These are phyloP conservation scores for Mastigias papua DNA, from an alignment of 30 jellyfish, hydroid and myxozoan genomes.

Conservation along the genomic window DNA sequence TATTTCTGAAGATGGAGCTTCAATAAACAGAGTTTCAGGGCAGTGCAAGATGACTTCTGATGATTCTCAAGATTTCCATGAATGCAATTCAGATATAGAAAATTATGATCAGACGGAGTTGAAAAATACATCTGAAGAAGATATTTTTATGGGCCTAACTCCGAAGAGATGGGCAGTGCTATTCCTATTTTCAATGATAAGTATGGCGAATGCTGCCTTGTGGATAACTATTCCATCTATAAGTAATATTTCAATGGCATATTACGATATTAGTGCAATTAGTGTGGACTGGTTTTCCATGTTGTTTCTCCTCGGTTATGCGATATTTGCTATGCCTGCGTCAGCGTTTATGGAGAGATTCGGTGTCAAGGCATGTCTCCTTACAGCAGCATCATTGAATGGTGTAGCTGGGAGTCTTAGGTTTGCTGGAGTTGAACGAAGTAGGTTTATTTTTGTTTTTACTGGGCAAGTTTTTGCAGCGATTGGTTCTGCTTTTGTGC, in stretches of 20 bases:
- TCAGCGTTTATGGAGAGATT: slow-evolving; percentile 65
- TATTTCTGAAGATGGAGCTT: background rate
- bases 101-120: background rate
- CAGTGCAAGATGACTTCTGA: background rate
- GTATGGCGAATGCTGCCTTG: slow-evolving; percentile 80
- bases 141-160: slow-evolving; percentile 23
- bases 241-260: slow-evolving; percentile 56
- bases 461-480: slow-evolving; percentile 89
- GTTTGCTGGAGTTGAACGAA: slow-evolving; percentile 70
- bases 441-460: slow-evolving; percentile 58
- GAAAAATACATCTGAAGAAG: background rate
- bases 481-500: slow-evolving; percentile 73
- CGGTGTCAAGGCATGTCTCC: slow-evolving; percentile 74
- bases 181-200: slow-evolving; percentile 67
- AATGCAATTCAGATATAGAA: background rate
- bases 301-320: slow-evolving; percentile 74
- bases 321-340: slow-evolving; percentile 83
- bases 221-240: slow-evolving; percentile 84
- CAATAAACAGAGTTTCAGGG: background rate
- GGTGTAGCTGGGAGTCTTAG: slow-evolving; percentile 72
- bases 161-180: slow-evolving; percentile 77
- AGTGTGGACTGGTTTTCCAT: slow-evolving; percentile 81
- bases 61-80: background rate
- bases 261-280: slow-evolving; percentile 48
- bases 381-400: slow-evolving; percentile 74